Base-by-base conservation (phyloP, 2,797 vertebrate species). In the Sphenodon punctatus region DNA sequence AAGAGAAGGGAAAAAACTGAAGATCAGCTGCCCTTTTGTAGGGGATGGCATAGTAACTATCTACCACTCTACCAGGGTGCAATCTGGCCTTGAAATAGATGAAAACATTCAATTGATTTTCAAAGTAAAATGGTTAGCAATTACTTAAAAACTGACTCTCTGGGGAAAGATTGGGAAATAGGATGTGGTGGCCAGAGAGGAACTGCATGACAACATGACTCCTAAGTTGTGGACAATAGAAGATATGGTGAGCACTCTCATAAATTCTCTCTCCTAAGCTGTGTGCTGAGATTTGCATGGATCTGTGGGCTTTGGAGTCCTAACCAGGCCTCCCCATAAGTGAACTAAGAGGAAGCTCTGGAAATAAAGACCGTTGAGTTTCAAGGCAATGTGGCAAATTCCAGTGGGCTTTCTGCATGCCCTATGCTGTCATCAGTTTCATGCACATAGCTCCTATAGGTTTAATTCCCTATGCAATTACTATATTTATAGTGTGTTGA, bases 331-430 rank as follows among this genome's bases (percentile, higher is more conserved):
- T 79, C 30, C 30, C 5, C 1, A 38, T 38, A 77, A 30, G 17
- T 0, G 0, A 12, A 34, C 5, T 34, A 19, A 10, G 12, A 30
- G 56, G 56, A 55, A 56, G 34, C 12, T 32, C 30, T 34, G n/a
- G 8, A 56, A n/a, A n/a, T n/a, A n/a, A n/a, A n/a, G n/a, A n/a
- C n/a, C n/a, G 32, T 55, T 56, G 30, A 34, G 4, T 56, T 56
- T 32, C 19, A 55, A 13, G 14, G 55, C 19, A 13, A 56, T 12
- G 19, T 7, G 12, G 55, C 58, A 22, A 58, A 36, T 20, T 30
- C 32, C 32, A 34, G 19, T 17, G 55, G 7, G 4, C 30, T 30
- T 55, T 55, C 58, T 10, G 30, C 36, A 32, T 23, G 12, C 20
- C 34, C 20, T 36, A 32, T 36, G 23, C 6, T 22, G 12, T 19